Base-by-base conservation (phyloP, 92 coral and sea anemone genomes). In the Parazoanthus darwini region DNA sequence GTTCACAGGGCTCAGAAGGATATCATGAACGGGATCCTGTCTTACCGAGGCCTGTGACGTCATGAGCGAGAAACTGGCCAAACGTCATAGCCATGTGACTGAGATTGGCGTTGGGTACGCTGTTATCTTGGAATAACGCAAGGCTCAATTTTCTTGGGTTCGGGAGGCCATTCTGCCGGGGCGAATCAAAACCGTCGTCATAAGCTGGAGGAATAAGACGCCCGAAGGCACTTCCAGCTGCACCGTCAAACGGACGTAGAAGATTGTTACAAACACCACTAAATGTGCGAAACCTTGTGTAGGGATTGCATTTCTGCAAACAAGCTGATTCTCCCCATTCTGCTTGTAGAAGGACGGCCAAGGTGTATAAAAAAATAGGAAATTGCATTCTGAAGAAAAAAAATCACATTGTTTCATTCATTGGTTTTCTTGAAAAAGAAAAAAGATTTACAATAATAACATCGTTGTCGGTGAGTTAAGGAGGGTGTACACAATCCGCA, bases 81-180 rank as follows among this genome's bases (percentile, higher is more conserved):
- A 29, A 29, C 33, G 33, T 29, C 33, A 29, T 29, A 29, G 33
- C 33, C 33, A 29, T 29, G 33, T 29, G 33, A 29, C 33, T 29
- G 33, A 29, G 33, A 29, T 29, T 29, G 0, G 33, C 33, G 33
- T 29, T 29, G 33, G 0, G 33, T 10, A 8, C 13, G 33, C 50
- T 25, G 2, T 15, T 5, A 4, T 80, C 83, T 66, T 26, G 75
- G 71, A 90, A 90, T 56, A 90, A 81, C 1, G 8, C 76, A 36
- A 25, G 82, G 88, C 92, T 90, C 56, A 90, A 63, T 26, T 58
- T 63, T 8, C 92, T 54, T n/a, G 90, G 77, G 88, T 90, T 87
- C 11, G 90, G 92, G 78, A 90, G 93, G 36, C 84, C 88, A 20
- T 38, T 15, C 37, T 73, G 82, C 18, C 58, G 71, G 29, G 33